Base-by-base conservation (phyloP, 1,140 invertebrate genomes). In the Drosophila malerkotliana region DNA sequence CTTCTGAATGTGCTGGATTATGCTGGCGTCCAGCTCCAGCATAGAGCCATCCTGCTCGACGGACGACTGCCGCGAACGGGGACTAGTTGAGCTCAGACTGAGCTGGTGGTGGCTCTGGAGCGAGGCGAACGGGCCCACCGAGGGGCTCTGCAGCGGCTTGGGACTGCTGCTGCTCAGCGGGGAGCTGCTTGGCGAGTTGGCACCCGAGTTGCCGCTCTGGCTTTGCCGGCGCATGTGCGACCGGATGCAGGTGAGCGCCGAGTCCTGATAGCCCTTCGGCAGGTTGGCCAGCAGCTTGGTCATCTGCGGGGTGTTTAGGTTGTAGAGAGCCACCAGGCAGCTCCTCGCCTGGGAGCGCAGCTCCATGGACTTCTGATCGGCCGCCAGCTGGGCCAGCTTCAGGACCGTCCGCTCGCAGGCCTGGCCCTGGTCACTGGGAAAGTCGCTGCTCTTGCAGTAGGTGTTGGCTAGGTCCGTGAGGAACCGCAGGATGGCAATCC, bases 301-400 rank as follows among this genome's bases (percentile, higher is more conserved):
- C 91, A 94, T 94, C 92, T 94, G 89, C 2, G 97, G 94, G 41
- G 96, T 95, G 92, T 98, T 98, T 59, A 97, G 94, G 93, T 98
- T 97, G 92, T 98, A 99, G 24, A 99, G 93, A 4, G 96, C 95
- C 47, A 97, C 94, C 45, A 99, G 92, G 41, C 97, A 96, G 48
- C 94, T 94, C 62, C 97, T 94, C 2, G 98, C 95, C 49, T 94
- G 95, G 61, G 95, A 94, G 75, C 97, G 93, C 39, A 98, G 94
- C 78, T 98, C 98, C 28, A 94, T 93, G 71, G 94, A 95, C 83
- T 96, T 96, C 28, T 94, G 93, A 82, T 96, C 95, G 30, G 93
- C 93, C 12, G 95, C 94, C 91, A 94, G 94, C 51, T 93, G 92
- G 2, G 95, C 93, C 62, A 96, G 93, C 84, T 95, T 95, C 10